Conservation (phyloP, 2,797 vertebrate genomes). For the Lepus townsendii region DNA sequence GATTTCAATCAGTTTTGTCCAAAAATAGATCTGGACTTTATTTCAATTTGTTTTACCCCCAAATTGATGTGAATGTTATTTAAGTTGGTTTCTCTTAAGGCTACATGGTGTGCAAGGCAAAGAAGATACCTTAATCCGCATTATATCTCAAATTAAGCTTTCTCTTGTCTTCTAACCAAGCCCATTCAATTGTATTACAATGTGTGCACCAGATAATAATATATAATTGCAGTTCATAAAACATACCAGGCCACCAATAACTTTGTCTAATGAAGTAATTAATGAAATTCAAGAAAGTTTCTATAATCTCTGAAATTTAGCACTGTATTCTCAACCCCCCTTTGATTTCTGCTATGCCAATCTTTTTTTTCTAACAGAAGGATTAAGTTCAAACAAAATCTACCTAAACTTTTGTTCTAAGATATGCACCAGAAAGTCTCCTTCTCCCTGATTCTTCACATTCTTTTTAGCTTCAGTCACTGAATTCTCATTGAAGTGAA, state of each 20-base stretch:
- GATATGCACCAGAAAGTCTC: not conserved
- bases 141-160: not conserved
- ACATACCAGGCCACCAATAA: not conserved
- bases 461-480: conserved; percentile 17
- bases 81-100: conserved; percentile 26
- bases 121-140: not conserved
- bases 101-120: not conserved
- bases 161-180: conserved; percentile 15
- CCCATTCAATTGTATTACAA: not conserved
- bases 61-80: conserved; percentile 25
- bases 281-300: conserved; percentile 44
- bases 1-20: conserved; percentile 15
- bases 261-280: conserved; percentile 35
- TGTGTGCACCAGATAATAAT: conserved; percentile 18
- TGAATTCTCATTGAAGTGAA: conserved; percentile 57
- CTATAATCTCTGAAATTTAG: conserved; percentile 32
- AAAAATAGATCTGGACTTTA: not conserved
- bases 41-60: not conserved
- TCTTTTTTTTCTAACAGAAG: conserved; percentile 22
- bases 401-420: conserved; percentile 13
- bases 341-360: not conserved
- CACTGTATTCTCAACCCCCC: not conserved
- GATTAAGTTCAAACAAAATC: conserved; percentile 54
- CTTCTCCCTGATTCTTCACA: not conserved
- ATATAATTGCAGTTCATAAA: conserved; percentile 8